Percentiles rank a stretch among this genome's conserved stretches.
Conservation (phyloP, 2,113 vertebrate species). For the Neomonachus schauinslandi region DNA sequence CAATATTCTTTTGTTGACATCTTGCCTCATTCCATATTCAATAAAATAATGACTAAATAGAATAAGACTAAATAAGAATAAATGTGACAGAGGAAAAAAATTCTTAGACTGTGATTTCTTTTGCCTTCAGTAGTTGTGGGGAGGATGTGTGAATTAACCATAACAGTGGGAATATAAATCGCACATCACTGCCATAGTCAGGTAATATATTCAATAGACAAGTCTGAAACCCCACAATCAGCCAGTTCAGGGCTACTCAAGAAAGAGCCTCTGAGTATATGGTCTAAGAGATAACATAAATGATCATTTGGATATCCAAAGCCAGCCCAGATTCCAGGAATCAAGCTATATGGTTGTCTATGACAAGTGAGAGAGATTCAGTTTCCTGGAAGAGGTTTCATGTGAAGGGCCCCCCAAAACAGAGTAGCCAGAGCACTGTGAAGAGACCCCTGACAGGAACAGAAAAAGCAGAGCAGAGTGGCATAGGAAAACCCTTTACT, state of each 20-base stretch:
- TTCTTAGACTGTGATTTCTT: neutral
- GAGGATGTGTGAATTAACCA: neutral
- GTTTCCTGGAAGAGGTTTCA: neutral
- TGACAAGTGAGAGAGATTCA: neutral
- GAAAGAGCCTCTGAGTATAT: neutral
- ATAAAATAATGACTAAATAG: conserved; percentile 15
- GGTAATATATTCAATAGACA: neutral
- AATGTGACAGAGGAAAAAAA: conserved; percentile 27
- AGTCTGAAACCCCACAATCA: neutral
- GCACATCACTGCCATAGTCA: neutral
- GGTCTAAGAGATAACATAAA: neutral
- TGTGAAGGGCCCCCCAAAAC: neutral
- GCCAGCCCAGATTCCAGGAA: neutral
- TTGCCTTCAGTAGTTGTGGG: neutral
- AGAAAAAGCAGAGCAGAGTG: neutral
- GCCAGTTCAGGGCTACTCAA: neutral
- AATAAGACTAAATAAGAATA: neutral
- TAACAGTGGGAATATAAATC: neutral
- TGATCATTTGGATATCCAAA: neutral
- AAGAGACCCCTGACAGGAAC: neutral
- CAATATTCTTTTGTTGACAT: neutral
- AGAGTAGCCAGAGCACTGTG: neutral
- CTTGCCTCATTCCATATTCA: neutral
- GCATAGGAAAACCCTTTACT: neutral
- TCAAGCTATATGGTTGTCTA: neutral